Evolutionary conservation across 2,797 vertebrate genomes (phyloP), one percentile per base, ranked within the genome.

Genomic region (Falco cherrug): DNA sequence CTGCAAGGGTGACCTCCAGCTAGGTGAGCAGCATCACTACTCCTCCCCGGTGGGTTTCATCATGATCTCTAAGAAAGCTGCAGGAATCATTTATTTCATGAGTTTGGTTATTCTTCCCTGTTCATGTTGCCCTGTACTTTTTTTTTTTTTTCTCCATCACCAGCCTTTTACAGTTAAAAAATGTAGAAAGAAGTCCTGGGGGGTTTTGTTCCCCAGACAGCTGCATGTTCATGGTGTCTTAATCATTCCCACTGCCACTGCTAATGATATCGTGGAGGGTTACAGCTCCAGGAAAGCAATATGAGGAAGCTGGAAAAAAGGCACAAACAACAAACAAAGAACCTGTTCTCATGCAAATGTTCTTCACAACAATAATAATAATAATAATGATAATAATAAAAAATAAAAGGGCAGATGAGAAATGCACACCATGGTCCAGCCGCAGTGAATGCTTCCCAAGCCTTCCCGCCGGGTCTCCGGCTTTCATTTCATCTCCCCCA

Each of bases 361-460:
- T 60, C 65, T 71, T 89, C 56, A 35, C 0, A 2, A 25, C 54
- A 69, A 48, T 4, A 65, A 51, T 4, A 45, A 54, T 20, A 48
- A 53, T 9, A 67, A 51, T 17, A 35, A 20, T 5, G 26, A 5
- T 11, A 56, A 39, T 8, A 90, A 35, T 16, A 57, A 57, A 4
- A 56, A 35, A n/a, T 28, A 56, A 47, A 35, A 54, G 22, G n/a
- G 21, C 33, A 39, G 53, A 74, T 16, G 60, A 87, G 73, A 56
- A 65, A 65, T 0, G 5, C 59, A 75, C 67, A 29, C n/a, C 50
- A 19, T 0, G 48, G n/a, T 39, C 73, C 0, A 1, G 63, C 33
- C 1, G 1, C 13, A 8, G 45, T 10, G 43, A 51, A 70, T 59
- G 53, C 61, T 89, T 86, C 28, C 69, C 39, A 53, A 65, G 53